These are phyloP conservation scores for Brenthis daphne DNA, from an alignment of 2,888 invertebrate genomes.

Conservation along the genomic window DNA sequence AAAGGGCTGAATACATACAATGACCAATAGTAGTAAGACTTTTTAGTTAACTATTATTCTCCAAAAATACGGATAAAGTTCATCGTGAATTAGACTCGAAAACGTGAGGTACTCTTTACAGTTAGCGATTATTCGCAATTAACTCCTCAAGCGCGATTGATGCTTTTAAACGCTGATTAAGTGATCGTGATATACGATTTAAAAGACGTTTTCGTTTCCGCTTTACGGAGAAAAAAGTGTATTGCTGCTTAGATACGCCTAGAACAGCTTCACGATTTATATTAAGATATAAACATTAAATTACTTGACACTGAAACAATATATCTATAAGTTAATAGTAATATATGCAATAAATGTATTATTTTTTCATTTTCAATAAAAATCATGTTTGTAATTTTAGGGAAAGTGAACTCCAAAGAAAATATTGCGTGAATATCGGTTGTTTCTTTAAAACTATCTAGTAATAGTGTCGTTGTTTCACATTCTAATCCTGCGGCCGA, in stretches of 20 bases:
- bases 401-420: conserved; percentile 5
- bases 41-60: too few species aligned
- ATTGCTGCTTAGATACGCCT: background rate
- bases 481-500: conserved; percentile 74
- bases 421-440: conserved; percentile 10
- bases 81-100: conserved; percentile 52
- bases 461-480: conserved; percentile 59
- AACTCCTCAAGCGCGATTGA: conserved; percentile 48
- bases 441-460: conserved; percentile 42
- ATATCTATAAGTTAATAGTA: background rate
- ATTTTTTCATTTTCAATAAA: conserved; percentile 7
- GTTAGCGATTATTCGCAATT: conserved; percentile 59
- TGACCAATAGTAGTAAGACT: too few species aligned
- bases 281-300: background rate
- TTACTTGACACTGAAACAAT: background rate
- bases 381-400: background rate
- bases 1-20: too few species aligned
- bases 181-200: conserved; percentile 34
- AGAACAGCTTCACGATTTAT: background rate
- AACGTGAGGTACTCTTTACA: conserved; percentile 63
- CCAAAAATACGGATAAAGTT: background rate
- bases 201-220: conserved; percentile 23
- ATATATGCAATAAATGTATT: background rate
- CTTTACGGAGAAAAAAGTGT: conserved; percentile 11
- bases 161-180: conserved; percentile 28